Evolutionary conservation across 2,113 vertebrate genomes (phyloP).

Genomic region (Ovibos moschatus): DNA sequence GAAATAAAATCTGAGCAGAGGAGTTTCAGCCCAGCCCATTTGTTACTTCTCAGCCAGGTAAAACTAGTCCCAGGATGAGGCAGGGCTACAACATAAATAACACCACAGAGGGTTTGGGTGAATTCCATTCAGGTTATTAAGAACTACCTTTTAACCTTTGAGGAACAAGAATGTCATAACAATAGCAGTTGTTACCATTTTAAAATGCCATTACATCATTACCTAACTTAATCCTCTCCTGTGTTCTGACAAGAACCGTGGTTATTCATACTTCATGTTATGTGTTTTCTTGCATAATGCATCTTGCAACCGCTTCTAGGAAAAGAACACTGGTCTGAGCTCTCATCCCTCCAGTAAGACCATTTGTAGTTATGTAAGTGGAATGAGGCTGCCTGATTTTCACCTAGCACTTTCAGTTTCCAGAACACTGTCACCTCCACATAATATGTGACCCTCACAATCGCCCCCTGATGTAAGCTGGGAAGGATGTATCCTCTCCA

Average conservation of each 20-base stretch:
- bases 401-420: background rate
- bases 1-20: background rate
- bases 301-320: background rate
- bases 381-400: background rate
- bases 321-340: background rate
- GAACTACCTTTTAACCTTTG: background rate
- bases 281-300: background rate
- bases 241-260: background rate
- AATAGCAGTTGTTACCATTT: background rate
- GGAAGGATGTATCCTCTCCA: background rate
- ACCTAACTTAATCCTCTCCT: background rate
- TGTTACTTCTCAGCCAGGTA: background rate
- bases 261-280: background rate
- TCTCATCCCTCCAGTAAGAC: background rate
- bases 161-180: background rate
- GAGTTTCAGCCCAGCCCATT: background rate
- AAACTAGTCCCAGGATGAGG: background rate
- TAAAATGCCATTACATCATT: background rate
- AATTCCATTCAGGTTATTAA: constrained; percentile 36
- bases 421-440: background rate
- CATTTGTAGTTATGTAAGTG: background rate
- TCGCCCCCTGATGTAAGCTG: background rate
- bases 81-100: background rate
- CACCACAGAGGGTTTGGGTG: background rate
- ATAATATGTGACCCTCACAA: background rate